Conservation (phyloP, 2,797 vertebrate species). For the Coilia nasus region DNA sequence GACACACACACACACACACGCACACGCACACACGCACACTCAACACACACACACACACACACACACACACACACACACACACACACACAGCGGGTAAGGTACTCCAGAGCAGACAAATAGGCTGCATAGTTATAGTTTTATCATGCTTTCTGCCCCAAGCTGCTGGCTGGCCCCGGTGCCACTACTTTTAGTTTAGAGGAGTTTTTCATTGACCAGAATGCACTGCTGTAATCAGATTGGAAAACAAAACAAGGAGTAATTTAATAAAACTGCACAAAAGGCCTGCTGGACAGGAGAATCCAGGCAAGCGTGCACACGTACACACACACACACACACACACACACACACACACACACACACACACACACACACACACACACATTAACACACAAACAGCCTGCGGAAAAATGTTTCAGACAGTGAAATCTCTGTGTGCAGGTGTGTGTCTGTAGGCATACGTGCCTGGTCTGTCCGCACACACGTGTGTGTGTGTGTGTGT, state of each 20-base stretch:
- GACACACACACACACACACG: too few relatives aligned
- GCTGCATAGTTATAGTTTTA: slow-evolving; percentile 51
- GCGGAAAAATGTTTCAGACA: slow-evolving; percentile 8
- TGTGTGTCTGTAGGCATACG: not conserved
- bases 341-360: not conserved
- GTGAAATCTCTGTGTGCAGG: slow-evolving; percentile 1
- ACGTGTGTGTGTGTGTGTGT: not conserved
- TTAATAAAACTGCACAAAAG: slow-evolving; percentile 54
- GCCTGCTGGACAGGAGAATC: slow-evolving; percentile 25
- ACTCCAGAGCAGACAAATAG: slow-evolving; percentile 50
- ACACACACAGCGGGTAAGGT: not conserved
- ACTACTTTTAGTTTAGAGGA: slow-evolving; percentile 48
- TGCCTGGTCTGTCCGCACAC: not conserved
- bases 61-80: too few relatives aligned
- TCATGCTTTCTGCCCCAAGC: slow-evolving; percentile 46
- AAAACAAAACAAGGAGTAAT: slow-evolving; percentile 60
- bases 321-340: not conserved
- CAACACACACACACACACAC: too few relatives aligned
- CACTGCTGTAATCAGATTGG: slow-evolving; percentile 62
- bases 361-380: not conserved
- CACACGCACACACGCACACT: too few relatives aligned
- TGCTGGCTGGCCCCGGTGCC: slow-evolving; percentile 36
- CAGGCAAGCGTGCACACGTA: slow-evolving; percentile 20
- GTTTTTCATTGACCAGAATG: slow-evolving; percentile 54
- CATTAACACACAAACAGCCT: not conserved